These are phyloP conservation scores for Epizoanthus scotinus DNA, from an alignment of 92 coral and sea anemone species.

Conservation along the genomic window DNA sequence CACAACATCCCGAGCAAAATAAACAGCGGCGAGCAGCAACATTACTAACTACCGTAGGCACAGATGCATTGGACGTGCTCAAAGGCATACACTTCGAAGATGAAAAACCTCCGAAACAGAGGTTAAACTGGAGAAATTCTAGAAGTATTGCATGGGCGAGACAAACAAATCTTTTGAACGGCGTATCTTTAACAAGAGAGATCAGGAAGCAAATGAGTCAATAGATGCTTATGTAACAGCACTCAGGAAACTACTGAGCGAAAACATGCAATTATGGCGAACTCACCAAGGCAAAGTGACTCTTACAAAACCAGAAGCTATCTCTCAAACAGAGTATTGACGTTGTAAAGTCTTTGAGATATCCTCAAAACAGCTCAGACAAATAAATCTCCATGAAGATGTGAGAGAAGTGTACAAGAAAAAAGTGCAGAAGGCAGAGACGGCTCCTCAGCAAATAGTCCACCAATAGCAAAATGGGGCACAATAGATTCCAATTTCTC, in stretches of 20 bases:
- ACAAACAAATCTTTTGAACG: constrained; percentile 69
- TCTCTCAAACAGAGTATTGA: constrained; percentile 57
- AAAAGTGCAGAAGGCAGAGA: neutral
- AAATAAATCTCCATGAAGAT: constrained; percentile 43
- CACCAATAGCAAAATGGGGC: too few relatives aligned
- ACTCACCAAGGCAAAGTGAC: constrained; percentile 56
- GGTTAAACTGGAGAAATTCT: constrained; percentile 55
- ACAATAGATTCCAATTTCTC: too few relatives aligned
- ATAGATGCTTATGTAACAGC: too few relatives aligned
- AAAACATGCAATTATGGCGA: constrained; percentile 70
- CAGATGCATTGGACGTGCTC: constrained; percentile 54
- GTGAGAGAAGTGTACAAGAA: too few relatives aligned
- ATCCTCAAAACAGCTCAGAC: constrained; percentile 45
- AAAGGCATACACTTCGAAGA: constrained; percentile 62
- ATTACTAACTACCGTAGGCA: constrained; percentile 51
- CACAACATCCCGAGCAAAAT: constrained; percentile 18
- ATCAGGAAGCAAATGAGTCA: constrained; percentile 65
- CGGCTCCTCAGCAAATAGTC: neutral
- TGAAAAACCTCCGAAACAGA: constrained; percentile 49
- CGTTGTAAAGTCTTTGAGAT: constrained; percentile 59
- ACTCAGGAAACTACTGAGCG: constrained; percentile 55
- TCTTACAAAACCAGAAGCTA: constrained; percentile 51
- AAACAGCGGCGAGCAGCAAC: constrained; percentile 56
- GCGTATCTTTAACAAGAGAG: constrained; percentile 61
- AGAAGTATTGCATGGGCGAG: constrained; percentile 68